These are phyloP conservation scores for Anadara kagoshimensis DNA, from an alignment of 1,140 invertebrate species.

Conservation along the genomic window DNA sequence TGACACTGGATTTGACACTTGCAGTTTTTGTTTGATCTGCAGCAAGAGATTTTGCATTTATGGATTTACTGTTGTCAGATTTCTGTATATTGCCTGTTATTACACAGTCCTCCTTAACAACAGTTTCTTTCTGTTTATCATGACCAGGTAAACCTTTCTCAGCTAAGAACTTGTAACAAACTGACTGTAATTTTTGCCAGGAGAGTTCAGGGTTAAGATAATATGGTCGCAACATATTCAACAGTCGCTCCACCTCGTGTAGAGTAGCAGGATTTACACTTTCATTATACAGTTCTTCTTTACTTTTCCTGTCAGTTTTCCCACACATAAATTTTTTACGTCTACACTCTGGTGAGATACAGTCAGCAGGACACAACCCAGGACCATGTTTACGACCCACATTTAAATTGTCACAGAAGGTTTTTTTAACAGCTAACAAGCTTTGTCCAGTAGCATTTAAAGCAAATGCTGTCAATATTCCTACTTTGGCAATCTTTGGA, in stretches of 20 bases:
- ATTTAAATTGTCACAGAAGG: conserved; percentile 29
- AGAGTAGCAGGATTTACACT: conserved; percentile 59
- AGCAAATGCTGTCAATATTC: conserved; percentile 58
- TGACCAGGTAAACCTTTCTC: conserved; percentile 31
- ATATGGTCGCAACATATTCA: conserved; percentile 56
- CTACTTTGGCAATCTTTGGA: conserved; percentile 48
- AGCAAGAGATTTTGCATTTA: background rate
- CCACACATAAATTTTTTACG: background rate
- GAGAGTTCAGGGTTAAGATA: conserved; percentile 55
- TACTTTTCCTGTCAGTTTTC: conserved; percentile 13
- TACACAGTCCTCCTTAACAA: background rate
- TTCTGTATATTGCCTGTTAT: background rate
- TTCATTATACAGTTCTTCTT: conserved; percentile 10
- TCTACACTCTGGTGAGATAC: conserved; percentile 10
- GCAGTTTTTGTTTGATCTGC: background rate
- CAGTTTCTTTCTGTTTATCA: conserved; percentile 21
- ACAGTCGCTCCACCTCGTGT: conserved; percentile 61
- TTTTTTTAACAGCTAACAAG: conserved; percentile 44
- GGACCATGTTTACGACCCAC: conserved; percentile 4
- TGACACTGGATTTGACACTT: too few relatives aligned
- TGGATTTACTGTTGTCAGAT: background rate
- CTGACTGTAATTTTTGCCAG: conserved; percentile 41
- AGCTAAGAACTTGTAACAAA: conserved; percentile 54
- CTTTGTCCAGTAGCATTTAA: conserved; percentile 51
- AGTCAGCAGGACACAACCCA: conserved; percentile 19